phyloP scores from a whole-genome alignment of 2,888 invertebrate species.

The Lottia scabra region DNA sequence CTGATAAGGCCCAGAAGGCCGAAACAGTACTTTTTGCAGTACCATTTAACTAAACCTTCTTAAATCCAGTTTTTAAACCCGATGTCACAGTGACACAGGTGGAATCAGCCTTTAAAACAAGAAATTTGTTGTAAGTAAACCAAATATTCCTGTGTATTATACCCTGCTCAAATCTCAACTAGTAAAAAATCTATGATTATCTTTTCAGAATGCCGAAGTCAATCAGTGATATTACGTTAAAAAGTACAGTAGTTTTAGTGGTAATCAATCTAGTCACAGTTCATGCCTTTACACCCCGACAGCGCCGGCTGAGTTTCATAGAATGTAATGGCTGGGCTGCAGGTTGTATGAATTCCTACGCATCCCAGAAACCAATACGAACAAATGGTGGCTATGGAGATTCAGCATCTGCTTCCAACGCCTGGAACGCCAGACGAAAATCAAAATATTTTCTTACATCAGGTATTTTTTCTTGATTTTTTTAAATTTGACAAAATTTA shows the following conservation, averaged over 20 bases:
- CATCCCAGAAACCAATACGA: background rate
- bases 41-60: too few species aligned
- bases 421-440: background rate
- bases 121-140: too few species aligned
- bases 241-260: background rate
- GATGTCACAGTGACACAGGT: too few species aligned
- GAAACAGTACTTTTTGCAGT: too few species aligned
- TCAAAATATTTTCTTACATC: slow-evolving; percentile 1
- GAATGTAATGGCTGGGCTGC: slow-evolving; percentile 53
- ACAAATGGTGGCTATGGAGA: background rate
- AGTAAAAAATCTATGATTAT: background rate
- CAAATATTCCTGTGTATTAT: too few species aligned
- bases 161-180: too few species aligned
- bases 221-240: background rate
- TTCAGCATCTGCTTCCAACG: background rate
- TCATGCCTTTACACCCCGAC: slow-evolving; percentile 8
- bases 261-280: background rate
- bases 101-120: too few species aligned
- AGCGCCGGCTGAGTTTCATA: slow-evolving; percentile 41
- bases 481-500: too few species aligned
- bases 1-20: too few species aligned
- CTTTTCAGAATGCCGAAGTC: background rate
- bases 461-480: background rate
- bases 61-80: too few species aligned
- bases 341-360: slow-evolving; percentile 39